phyloP scores from a whole-genome alignment of 2,888 invertebrate genomes.

The Drosophila birchii region DNA sequence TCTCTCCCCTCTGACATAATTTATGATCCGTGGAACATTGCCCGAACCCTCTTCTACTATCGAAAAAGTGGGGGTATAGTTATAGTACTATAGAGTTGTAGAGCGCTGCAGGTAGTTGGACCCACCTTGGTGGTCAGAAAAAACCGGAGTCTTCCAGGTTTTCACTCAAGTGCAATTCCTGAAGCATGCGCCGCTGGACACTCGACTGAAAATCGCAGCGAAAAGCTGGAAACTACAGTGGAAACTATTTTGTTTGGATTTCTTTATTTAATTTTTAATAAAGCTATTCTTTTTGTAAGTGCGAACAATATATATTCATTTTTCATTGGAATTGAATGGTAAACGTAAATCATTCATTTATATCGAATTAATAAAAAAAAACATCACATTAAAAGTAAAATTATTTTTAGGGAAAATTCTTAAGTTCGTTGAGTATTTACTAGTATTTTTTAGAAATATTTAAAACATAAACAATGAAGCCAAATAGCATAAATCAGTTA shows the following conservation, averaged over 20 bases:
- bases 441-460: too few relatives aligned
- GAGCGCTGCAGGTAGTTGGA: conserved; percentile 42
- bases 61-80: conserved; percentile 16
- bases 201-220: conserved; percentile 49
- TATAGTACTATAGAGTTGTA: conserved; percentile 38
- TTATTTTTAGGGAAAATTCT: too few relatives aligned
- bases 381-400: too few relatives aligned
- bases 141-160: conserved; percentile 12
- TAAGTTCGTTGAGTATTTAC: too few relatives aligned
- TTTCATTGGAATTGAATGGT: too few relatives aligned
- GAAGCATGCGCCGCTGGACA: conserved; percentile 66
- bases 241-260: not conserved
- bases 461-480: too few relatives aligned
- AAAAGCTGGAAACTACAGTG: not conserved
- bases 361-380: too few relatives aligned
- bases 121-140: conserved; percentile 64
- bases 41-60: conserved; percentile 17
- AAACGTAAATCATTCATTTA: too few relatives aligned
- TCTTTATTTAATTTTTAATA: not conserved
- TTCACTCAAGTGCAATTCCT: conserved; percentile 66
- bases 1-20: conserved; percentile 42
- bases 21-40: conserved; percentile 54
- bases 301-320: too few relatives aligned
- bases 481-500: too few relatives aligned
- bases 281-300: not conserved